Conservation (phyloP, 2,113 vertebrate species). For the Nothocercus julius region DNA sequence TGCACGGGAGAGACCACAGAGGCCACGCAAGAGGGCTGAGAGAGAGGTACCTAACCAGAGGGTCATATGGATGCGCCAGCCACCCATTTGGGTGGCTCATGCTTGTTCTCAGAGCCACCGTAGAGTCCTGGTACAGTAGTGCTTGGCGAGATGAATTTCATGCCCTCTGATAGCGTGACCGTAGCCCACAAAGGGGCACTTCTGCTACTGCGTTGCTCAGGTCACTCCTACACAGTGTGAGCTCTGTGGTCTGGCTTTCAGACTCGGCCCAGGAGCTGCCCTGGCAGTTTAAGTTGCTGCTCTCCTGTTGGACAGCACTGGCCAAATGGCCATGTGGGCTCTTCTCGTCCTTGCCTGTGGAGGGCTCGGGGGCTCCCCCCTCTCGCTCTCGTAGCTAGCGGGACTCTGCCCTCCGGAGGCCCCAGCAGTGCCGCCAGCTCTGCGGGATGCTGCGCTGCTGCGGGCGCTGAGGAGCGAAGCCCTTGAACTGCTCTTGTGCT, state of each 20-base stretch:
- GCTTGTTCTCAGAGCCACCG: not conserved
- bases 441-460: fast-evolving
- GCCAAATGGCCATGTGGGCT: not conserved
- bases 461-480: not conserved
- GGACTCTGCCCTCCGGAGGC: not conserved
- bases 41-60: not conserved
- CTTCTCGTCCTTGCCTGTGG: fast-evolving
- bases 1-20: not conserved
- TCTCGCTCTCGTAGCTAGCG: not conserved
- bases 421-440: not conserved
- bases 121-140: not conserved
- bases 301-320: not conserved
- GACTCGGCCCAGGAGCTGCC: not conserved
- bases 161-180: not conserved
- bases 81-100: not conserved
- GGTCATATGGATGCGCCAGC: fast-evolving
- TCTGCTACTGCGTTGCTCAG: not conserved
- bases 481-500: fast-evolving
- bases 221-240: not conserved
- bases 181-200: not conserved
- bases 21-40: fast-evolving
- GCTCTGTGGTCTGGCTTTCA: fast-evolving
- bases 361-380: not conserved
- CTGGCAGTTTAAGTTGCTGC: not conserved
- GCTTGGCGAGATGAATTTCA: fast-evolving